phyloP scores from a whole-genome alignment of 2,113 vertebrate species.

The Piprites chloris region DNA sequence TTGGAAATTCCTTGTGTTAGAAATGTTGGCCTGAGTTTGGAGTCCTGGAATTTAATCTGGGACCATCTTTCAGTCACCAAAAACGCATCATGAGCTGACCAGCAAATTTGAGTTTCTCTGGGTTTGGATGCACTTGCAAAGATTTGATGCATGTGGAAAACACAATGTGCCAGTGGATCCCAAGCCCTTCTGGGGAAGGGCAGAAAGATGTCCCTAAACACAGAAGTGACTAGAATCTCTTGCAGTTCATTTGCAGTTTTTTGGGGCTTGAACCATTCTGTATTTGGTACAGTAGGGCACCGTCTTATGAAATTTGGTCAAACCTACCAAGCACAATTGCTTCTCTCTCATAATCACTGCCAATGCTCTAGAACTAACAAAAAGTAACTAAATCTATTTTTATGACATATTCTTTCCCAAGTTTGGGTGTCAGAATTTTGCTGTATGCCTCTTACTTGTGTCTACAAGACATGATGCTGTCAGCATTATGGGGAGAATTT shows the following conservation, averaged over 20 bases:
- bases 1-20: not conserved
- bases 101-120: not conserved
- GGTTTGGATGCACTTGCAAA: not conserved
- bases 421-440: not conserved
- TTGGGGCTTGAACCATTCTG: not conserved
- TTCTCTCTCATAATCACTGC: not conserved
- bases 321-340: not conserved
- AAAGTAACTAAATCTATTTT: not conserved
- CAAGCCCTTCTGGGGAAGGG: not conserved
- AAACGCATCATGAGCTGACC: not conserved
- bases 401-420: not conserved
- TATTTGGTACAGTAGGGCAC: not conserved
- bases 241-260: not conserved
- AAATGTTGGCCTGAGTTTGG: not conserved
- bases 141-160: not conserved
- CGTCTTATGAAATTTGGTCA: not conserved
- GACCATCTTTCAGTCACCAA: not conserved
- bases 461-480: not conserved
- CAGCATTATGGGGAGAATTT: not conserved
- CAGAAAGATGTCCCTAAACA: not conserved
- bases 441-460: not conserved
- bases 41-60: not conserved
- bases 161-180: not conserved
- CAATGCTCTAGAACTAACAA: not conserved
- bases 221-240: not conserved